Evolutionary conservation across 2,888 invertebrate genomes (phyloP).

Genomic region (Pomacea canaliculata): DNA sequence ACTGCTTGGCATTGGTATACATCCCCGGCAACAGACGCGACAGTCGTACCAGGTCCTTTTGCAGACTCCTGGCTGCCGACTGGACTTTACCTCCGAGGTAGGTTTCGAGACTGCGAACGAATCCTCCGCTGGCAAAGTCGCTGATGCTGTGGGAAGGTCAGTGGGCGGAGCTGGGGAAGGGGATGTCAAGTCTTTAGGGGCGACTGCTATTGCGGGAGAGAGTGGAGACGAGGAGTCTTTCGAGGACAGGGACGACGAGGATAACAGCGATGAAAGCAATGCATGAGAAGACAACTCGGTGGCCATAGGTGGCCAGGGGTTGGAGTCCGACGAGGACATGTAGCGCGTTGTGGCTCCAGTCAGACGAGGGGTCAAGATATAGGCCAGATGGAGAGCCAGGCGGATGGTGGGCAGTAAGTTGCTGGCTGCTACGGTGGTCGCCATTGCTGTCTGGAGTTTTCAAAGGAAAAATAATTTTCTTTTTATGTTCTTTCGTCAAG

Average conservation of each 20-base stretch:
- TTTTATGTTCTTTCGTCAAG: no score
- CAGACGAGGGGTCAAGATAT: not conserved
- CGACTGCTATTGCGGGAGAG: not conserved
- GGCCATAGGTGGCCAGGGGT: not conserved
- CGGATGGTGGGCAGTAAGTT: not conserved
- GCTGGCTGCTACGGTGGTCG: not conserved
- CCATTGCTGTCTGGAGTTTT: not conserved
- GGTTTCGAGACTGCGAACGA: not conserved
- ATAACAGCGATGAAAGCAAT: not conserved
- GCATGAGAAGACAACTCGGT: constrained; percentile 6
- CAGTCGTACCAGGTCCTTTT: constrained; percentile 7
- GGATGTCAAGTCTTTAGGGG: not conserved
- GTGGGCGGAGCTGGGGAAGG: not conserved
- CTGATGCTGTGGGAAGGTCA: no score
- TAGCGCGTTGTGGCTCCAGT: constrained; percentile 14
- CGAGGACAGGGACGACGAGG: not conserved
- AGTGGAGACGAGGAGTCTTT: not conserved
- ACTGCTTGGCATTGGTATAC: constrained; percentile 32
- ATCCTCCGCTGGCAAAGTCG: not conserved
- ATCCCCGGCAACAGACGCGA: constrained; percentile 14
- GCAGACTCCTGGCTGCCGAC: constrained; percentile 4
- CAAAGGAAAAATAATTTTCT: no score
- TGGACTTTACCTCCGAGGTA: not conserved
- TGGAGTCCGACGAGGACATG: constrained; percentile 12
- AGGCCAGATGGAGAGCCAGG: not conserved